Base-by-base conservation (phyloP, 2,113 vertebrate genomes). In the Meriones unguiculatus region DNA sequence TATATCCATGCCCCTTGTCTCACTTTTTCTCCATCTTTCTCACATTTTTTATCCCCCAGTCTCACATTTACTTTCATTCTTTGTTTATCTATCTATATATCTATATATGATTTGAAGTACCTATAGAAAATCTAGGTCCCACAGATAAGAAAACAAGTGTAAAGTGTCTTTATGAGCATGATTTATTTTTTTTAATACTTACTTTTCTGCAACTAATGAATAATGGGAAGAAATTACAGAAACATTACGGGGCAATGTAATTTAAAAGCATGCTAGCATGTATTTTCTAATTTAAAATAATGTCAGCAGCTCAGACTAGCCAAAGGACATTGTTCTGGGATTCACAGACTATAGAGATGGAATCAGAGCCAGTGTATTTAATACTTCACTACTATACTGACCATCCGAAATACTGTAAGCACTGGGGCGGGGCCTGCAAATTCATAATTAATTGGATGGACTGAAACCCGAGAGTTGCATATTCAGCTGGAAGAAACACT, bases 251-350 rank as follows among this genome's bases (percentile, higher is more conserved):
- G 81, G 25, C 0, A 93, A 69, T 73, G 50, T 2, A 69, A 69
- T 64, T 92, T 92, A n/a, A 94, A 84, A 91, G 7, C 10, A 41
- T 12, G 5, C 50, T 81, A 35, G 78, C 25, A 80, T 69, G 77
- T 70, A n/a, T 46, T 76, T 94, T 90, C 54, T 84, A 92, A 80
- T 69, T 95, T 89, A 89, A 64, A 87, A 12, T 73, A 13, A 14
- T n/a, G 3, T 32, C 24, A 75, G 5, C 91, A 88, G 1, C 7
- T 85, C 30, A 85, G 38, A 32, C 9, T 10, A 11, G 3, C 54
- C 4, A 59, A 92, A 25, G 17, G 10, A 0, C 67, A 69, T 89
- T 90, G 17, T 25, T 84, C 25, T 64, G 84, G 35, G 9, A 32
- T 85, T 87, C 6, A 52, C 41, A 78, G 24, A 30, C 75, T 87